Evolutionary conservation across 2,797 vertebrate species (phyloP), one percentile per base, ranked within the genome.

Genomic region (Nannoperca obscura): DNA sequence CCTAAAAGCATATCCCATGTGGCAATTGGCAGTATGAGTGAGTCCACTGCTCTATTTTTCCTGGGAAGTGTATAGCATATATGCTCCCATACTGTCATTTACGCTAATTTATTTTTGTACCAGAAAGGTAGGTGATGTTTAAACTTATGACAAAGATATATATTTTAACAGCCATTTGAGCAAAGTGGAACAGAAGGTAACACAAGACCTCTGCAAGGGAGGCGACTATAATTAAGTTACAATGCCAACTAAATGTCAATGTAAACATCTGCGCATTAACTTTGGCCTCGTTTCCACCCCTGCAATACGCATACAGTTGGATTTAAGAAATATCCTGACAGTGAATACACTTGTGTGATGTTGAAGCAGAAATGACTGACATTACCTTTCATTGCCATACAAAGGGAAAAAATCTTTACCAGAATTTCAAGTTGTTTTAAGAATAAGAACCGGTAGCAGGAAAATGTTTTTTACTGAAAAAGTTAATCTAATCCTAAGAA

Each of bases 31-130:
- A 80, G 69, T 70, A 69, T n/a, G 27, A 71, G 58, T 38, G 13
- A 80, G 62, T 52, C 61, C 78, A 59, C 44, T 79, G 78, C 74
- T 88, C 85, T 82, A 70, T 84, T 89, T 89, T 72, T 85, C 84
- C 30, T 60, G 82, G 78, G 77, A 85, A 52, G 44, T 27, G 3
- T 42, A 36, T 54, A 64, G 71, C 44, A 17, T 55, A 54, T 68
- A 54, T 68, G 77, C 64, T 83, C 72, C 50, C 63, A 86, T 80
- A 86, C 82, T 82, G 88, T 89, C 82, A 86, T 79, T 69, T 83
- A 83, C 71, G 38, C 24, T 46, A 10, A 54, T 82, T 81, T 83
- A 86, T 86, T 83, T 85, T 86, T 81, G 58, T 59, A 68, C 59
- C 8, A 17, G 58, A 67, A 72, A 85, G 63, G 70, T 65, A 81